Evolutionary conservation across 2,113 vertebrate genomes (phyloP), one percentile per base, ranked within the genome.

Genomic region (Tachysurus vachellii): DNA sequence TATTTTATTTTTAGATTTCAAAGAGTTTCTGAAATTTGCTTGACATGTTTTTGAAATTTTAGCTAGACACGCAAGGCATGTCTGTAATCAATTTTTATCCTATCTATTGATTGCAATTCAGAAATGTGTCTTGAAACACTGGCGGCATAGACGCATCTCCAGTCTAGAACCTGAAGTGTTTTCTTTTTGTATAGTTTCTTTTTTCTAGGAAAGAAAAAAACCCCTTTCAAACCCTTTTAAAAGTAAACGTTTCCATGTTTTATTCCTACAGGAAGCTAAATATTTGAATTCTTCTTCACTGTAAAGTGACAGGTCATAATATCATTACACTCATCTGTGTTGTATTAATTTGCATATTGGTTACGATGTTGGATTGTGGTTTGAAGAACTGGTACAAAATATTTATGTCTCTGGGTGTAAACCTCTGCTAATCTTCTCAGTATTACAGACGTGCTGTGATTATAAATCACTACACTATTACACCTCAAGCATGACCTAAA

Each of bases 1-100:
- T 50, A 53, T 77, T 77, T 77, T 57, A 23, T 80, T 19, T 80
- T 61, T 81, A 42, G 17, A 80, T 61, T 80, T 61, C 12, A 36
- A 11, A 84, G 28, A 44, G 83, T 26, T 47, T 57, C 2, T 56
- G 12, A 2, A 42, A 4, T 42, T 80, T 12, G 50, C 50, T 14
- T 21, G n/a, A 14, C 57, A 61, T 44, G 56, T 83, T 53, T 53
- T 50, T 77, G 75, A 77, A 77, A 47, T 54, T 77, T 53, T 26
- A 28, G 23, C 23, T 80, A 8, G 77, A 12, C 53, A 21, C 28
- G 8, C n/a, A 19, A 54, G 11, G 13, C 36, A 50, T 53, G 47
- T 77, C 26, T 79, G 76, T 79, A 44, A 66, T 16, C 47, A 26
- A 26, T 47, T 28, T 54, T 4, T 31, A 53, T 70, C 21, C 17